A percentile compares a stretch with the other conserved stretches of the same genome.
Evolutionary conservation across 2,888 invertebrate species (phyloP).

Genomic region (Chloromyia formosa): DNA sequence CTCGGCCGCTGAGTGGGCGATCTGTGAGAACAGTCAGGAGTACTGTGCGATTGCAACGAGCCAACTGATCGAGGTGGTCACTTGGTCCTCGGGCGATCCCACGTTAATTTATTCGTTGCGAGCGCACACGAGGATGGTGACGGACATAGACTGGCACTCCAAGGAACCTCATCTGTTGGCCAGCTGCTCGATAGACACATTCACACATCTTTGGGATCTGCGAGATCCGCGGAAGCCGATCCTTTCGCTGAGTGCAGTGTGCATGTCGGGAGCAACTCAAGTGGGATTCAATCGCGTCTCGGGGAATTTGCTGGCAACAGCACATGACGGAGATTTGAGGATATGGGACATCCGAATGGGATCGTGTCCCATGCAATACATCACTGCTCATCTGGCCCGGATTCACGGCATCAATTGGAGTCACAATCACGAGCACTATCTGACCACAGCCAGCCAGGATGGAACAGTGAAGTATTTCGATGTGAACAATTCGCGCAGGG

Average conservation of each 20-base stretch:
- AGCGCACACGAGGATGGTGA: conserved; percentile 85
- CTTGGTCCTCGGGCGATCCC: conserved; percentile 78
- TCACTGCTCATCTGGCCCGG: conserved; percentile 88
- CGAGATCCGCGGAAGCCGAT: conserved; percentile 85
- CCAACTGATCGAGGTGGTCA: conserved; percentile 85
- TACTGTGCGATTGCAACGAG: conserved; percentile 89
- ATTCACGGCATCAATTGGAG: conserved; percentile 97
- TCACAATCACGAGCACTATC: conserved; percentile 81
- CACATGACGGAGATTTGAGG: conserved; percentile 95
- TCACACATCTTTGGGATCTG: conserved; percentile 93
- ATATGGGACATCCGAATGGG: conserved; percentile 95
- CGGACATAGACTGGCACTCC: conserved; percentile 92
- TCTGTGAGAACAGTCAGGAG: conserved; percentile 78
- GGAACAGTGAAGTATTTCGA: conserved; percentile 95
- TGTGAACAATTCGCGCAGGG: conserved; percentile 82
- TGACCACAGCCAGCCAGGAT: conserved; percentile 94
- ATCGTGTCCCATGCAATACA: conserved; percentile 87
- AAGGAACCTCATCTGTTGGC: conserved; percentile 79
- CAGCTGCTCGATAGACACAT: conserved; percentile 93
- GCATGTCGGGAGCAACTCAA: conserved; percentile 88
- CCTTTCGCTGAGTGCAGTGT: conserved; percentile 86
- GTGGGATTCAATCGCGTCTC: conserved; percentile 93
- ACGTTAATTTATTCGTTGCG: conserved; percentile 77
- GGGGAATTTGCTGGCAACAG: conserved; percentile 86
- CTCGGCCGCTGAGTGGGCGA: conserved; percentile 92